Percentiles rank a stretch among this genome's conserved stretches.
Evolutionary conservation across 2,888 invertebrate genomes (phyloP).

Genomic region (Chouioia cunea): DNA sequence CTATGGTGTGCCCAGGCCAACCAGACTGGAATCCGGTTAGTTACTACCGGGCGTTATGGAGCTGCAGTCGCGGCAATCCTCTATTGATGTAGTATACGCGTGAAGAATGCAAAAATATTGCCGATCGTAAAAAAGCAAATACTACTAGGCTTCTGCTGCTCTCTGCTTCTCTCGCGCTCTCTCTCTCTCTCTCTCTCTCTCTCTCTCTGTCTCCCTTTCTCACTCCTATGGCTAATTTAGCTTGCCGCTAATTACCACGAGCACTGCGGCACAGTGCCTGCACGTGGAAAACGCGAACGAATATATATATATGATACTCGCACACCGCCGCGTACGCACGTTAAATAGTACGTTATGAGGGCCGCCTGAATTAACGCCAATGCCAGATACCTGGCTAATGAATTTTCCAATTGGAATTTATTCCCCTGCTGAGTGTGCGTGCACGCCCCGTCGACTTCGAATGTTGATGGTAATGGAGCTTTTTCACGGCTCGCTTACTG

Average conservation of each 20-base stretch:
- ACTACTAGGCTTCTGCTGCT: too few relatives aligned
- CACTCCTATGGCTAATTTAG: background rate
- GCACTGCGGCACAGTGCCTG: background rate
- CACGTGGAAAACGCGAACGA: slow-evolving; percentile 28
- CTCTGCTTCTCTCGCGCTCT: slow-evolving; percentile 25
- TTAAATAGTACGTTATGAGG: slow-evolving; percentile 33
- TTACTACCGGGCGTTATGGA: slow-evolving; percentile 66
- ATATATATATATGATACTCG: slow-evolving; percentile 30
- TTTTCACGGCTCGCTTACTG: background rate
- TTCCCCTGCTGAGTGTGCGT: background rate
- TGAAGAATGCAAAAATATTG: slow-evolving; percentile 43
- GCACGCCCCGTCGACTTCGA: background rate
- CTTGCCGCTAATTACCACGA: slow-evolving; percentile 35
- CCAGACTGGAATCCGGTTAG: slow-evolving; percentile 65
- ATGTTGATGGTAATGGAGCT: background rate
- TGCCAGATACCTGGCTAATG: slow-evolving; percentile 34
- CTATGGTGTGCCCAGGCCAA: background rate
- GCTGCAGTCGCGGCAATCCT: slow-evolving; percentile 54
- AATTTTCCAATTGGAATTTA: slow-evolving; percentile 23
- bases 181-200: too few relatives aligned
- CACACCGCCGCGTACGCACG: background rate
- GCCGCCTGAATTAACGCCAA: slow-evolving; percentile 25
- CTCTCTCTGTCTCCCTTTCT: slow-evolving; percentile 32
- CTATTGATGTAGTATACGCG: slow-evolving; percentile 38
- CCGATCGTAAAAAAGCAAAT: slow-evolving; percentile 41